phyloP scores from a whole-genome alignment of 2,113 vertebrate species.

The Onychostruthus taczanowskii region DNA sequence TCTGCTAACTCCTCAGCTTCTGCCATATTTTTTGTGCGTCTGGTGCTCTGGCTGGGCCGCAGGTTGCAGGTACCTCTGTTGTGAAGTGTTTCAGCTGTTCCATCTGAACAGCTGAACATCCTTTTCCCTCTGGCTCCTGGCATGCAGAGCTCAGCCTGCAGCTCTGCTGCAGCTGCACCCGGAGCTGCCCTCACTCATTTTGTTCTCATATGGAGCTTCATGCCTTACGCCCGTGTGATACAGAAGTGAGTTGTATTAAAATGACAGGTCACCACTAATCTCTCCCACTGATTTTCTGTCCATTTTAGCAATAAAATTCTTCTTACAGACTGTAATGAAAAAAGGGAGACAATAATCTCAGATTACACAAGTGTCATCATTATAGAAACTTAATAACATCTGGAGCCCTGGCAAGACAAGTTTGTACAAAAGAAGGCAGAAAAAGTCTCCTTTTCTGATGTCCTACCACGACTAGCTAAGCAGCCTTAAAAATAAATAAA shows the following conservation, averaged over 20 bases:
- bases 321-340: background rate
- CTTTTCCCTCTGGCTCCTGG: background rate
- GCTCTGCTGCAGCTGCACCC: background rate
- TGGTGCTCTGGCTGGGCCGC: background rate
- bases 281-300: background rate
- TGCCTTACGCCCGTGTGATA: rapidly evolving
- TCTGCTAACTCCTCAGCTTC: background rate
- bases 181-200: background rate
- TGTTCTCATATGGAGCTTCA: background rate
- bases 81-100: background rate
- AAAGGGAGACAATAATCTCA: background rate
- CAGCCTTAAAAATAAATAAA: background rate
- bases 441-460: background rate
- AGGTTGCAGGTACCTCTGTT: background rate
- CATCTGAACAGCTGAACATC: background rate
- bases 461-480: background rate
- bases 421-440: background rate
- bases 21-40: background rate
- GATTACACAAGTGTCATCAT: background rate
- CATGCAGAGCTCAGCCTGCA: background rate
- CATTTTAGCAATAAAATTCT: background rate
- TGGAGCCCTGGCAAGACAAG: background rate
- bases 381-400: background rate
- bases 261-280: background rate
- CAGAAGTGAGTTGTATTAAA: background rate